Conservation (phyloP, 2,888 invertebrate species). For the Trisateles emortualis region DNA sequence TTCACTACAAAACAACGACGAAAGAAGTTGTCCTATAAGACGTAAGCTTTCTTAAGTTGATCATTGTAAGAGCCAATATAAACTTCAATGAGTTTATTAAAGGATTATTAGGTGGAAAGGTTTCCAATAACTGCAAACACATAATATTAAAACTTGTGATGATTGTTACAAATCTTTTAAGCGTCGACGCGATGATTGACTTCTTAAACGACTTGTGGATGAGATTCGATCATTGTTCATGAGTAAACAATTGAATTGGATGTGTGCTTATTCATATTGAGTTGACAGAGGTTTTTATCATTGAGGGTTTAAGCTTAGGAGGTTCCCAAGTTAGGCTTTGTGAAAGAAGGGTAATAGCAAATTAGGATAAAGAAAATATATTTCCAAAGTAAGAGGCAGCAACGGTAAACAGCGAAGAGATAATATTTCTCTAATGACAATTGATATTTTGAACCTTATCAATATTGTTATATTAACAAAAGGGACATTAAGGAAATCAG, state of each 20-base stretch:
- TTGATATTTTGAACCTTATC: not conserved
- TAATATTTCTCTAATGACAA: not conserved
- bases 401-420: not conserved
- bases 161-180: not conserved
- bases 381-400: too few relatives aligned
- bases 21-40: too few relatives aligned
- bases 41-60: too few relatives aligned
- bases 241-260: constrained; percentile 21
- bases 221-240: constrained; percentile 20
- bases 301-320: not conserved
- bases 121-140: too few relatives aligned
- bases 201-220: constrained; percentile 10
- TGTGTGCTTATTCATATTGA: constrained; percentile 1
- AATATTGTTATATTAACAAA: too few relatives aligned
- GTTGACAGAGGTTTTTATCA: constrained; percentile 2
- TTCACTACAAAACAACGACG: too few relatives aligned
- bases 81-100: too few relatives aligned
- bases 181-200: constrained; percentile 12
- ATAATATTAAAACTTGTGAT: not conserved
- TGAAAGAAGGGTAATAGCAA: too few relatives aligned
- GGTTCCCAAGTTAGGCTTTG: not conserved
- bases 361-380: too few relatives aligned
- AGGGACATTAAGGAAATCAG: not conserved
- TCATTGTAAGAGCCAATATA: too few relatives aligned
- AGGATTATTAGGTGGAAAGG: too few relatives aligned